Conservation (phyloP, 1,140 invertebrate genomes). For the Mycetomoellerius zeteki region DNA sequence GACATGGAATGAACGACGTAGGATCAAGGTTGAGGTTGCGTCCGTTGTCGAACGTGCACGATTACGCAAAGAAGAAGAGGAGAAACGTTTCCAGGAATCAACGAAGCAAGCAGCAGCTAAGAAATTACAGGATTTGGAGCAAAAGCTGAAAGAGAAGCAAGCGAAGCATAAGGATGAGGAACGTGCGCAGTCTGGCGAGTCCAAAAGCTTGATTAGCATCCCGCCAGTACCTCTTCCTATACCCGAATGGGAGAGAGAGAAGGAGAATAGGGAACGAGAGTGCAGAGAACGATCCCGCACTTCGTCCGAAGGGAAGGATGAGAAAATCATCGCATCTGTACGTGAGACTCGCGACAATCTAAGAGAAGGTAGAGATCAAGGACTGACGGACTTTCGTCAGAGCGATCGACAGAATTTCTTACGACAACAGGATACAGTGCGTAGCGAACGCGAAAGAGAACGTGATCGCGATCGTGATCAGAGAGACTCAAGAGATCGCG, state of each 20-base stretch:
- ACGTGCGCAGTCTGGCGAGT: constrained; percentile 78
- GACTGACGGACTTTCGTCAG: constrained; percentile 70
- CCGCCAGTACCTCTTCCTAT: constrained; percentile 86
- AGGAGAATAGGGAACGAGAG: constrained; percentile 83
- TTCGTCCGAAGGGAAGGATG: constrained; percentile 87
- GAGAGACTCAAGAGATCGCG: constrained; percentile 81
- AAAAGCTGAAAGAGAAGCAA: constrained; percentile 88
- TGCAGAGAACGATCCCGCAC: constrained; percentile 86
- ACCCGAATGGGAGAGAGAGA: constrained; percentile 88
- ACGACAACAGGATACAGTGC: constrained; percentile 70
- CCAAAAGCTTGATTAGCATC: constrained; percentile 82
- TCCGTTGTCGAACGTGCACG: constrained; percentile 92
- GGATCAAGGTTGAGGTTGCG: constrained; percentile 91
- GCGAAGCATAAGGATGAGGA: constrained; percentile 85
- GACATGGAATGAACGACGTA: constrained; percentile 90
- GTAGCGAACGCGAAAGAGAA: constrained; percentile 84
- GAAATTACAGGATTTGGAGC: constrained; percentile 89
- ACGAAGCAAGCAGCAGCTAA: constrained; percentile 88
- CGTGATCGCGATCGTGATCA: constrained; percentile 85
- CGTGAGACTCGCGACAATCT: constrained; percentile 75
- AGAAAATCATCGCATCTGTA: constrained; percentile 70
- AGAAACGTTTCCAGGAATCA: constrained; percentile 91
- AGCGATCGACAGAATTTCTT: constrained; percentile 69
- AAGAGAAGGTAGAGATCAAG: constrained; percentile 72
- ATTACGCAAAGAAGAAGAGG: constrained; percentile 93